Base-by-base conservation (phyloP, 2,888 invertebrate genomes). In the Scaptomyza cyrtandrae region DNA sequence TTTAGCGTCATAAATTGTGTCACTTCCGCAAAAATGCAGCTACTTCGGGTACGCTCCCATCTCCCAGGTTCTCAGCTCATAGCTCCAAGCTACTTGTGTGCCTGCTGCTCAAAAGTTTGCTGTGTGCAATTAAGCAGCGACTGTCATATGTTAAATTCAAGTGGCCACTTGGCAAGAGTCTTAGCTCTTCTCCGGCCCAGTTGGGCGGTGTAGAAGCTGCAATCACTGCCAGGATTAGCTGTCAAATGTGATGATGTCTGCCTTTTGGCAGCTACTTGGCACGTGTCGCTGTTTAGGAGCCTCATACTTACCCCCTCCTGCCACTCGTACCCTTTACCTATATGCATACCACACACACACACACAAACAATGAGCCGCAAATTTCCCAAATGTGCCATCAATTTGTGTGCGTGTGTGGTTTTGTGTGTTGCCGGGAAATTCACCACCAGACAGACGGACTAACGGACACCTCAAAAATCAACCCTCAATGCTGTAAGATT, bases 251-350 rank as follows among this genome's bases (percentile, higher is more conserved):
- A 65, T 49, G 56, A 52, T 41, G 75, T 27, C 59, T 67, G 86
- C 86, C 83, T 77, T 88, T 88, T 86, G 80, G 78, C 83, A 84
- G 87, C 80, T 81, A 87, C 79, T 85, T 87, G 86, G 76, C 89
- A 78, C 83, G 83, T 84, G 83, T 65, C 78, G 64, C 66, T 63
- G 59, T 86, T 87, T 79, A 82, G 65, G 52, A 27, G 55, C 46
- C 39, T 4, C 50, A 35, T 6, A 13, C 39, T 39, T 14, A 5
- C 27, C 37, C 10, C 7, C n/a, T n/a, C 39, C 39, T 14, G 3
- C 6, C 10, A 11, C 35, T 10, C 37, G 66, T 60, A 48, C 65
- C 58, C 60, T 53, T 54, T 55, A 54, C 27, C 41, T 49, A 46
- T 31, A 37, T 62, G 55, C 14, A n/a, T 52, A 33, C 16, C 65